A percentile compares a stretch with the other conserved stretches of the same genome.
phyloP scores from a whole-genome alignment of 2,113 vertebrate species.

The Solea solea region DNA sequence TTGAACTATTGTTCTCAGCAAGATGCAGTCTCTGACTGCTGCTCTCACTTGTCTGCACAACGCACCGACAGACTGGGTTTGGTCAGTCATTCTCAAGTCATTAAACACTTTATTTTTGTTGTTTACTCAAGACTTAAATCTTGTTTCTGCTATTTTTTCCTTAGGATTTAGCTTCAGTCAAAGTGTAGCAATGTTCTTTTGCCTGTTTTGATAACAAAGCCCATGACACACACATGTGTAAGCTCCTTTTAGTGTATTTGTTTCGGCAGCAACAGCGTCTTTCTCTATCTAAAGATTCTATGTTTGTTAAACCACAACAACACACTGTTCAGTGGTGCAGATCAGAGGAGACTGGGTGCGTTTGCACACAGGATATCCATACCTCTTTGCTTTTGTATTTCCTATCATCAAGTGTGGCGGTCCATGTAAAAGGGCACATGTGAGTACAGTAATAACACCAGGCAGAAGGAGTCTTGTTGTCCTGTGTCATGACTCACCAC shows the following conservation, averaged over 20 bases:
- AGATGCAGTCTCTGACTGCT: background rate
- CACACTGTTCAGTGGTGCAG: background rate
- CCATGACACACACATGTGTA: too few relatives aligned
- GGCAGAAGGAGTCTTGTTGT: slow-evolving; percentile 21
- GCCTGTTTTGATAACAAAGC: background rate
- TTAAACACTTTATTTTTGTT: background rate
- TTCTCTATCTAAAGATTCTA: too few relatives aligned
- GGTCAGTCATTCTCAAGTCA: background rate
- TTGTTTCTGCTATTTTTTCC: too few relatives aligned
- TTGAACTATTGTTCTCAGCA: slow-evolving; percentile 12
- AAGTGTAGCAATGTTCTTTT: background rate
- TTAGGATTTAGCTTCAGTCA: background rate
- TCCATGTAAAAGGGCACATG: background rate
- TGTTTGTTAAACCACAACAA: background rate
- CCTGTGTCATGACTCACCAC: slow-evolving; percentile 31
- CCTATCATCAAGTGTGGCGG: background rate
- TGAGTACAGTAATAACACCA: slow-evolving; percentile 6
- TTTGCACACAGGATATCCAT: background rate
- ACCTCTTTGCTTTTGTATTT: slow-evolving; percentile 22
- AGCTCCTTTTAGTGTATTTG: too few relatives aligned
- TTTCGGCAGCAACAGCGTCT: too few relatives aligned
- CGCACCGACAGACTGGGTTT: background rate
- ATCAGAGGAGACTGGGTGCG: slow-evolving; percentile 14
- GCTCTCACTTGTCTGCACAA: background rate
- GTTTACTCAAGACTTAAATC: background rate